Percentiles rank a stretch among this genome's conserved stretches.
phyloP scores from a whole-genome alignment of 2,797 vertebrate genomes.

The Ceryle rudis region DNA sequence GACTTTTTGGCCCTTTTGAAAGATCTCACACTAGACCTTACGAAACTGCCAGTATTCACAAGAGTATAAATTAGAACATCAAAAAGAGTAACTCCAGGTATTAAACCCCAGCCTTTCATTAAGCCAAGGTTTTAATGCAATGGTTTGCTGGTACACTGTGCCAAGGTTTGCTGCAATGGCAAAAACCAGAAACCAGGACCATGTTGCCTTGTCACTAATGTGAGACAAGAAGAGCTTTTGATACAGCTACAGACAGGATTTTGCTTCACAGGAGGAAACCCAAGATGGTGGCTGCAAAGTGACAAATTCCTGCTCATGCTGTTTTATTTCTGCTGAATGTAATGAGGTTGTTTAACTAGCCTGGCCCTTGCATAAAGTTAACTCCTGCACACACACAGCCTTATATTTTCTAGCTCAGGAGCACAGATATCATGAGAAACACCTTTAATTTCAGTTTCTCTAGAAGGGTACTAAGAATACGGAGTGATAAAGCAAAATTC shows the following conservation, averaged over 20 bases:
- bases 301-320: slow-evolving; percentile 6
- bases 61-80: slow-evolving; percentile 18
- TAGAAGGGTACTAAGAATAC: not conserved
- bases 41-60: not conserved
- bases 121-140: not conserved
- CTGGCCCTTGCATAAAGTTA: not conserved
- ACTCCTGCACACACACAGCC: not conserved
- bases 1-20: not conserved
- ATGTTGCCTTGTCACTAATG: not conserved
- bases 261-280: slow-evolving; percentile 7
- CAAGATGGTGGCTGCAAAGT: not conserved
- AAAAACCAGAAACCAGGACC: not conserved
- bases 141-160: too few species aligned
- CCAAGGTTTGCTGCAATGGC: not conserved
- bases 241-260: not conserved
- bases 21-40: slow-evolving; percentile 2
- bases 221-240: not conserved
- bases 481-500: not conserved
- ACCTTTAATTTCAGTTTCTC: not conserved
- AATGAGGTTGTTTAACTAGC: not conserved
- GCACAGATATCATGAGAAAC: not conserved
- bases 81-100: slow-evolving; percentile 14
- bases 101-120: not conserved
- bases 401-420: not conserved
- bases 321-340: not conserved